Evolutionary conservation across 1,140 invertebrate species (phyloP).

Genomic region (Sycophaga agraensis): DNA sequence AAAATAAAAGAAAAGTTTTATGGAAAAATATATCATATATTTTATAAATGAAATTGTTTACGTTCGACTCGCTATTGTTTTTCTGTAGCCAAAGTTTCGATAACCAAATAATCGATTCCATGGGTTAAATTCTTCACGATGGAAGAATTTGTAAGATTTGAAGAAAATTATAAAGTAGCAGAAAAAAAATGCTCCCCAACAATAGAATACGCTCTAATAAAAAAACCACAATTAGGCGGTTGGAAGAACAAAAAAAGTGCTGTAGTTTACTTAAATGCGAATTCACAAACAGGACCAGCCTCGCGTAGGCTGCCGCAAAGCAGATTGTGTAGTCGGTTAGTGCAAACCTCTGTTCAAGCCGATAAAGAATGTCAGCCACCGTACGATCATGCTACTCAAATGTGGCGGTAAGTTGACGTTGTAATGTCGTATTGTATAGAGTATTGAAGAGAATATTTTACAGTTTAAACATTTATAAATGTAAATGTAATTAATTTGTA

Average conservation of each 20-base stretch:
- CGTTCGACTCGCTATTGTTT: too few species aligned
- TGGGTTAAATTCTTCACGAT: too few species aligned
- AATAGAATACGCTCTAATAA: conserved; percentile 35
- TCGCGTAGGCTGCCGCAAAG: conserved; percentile 55
- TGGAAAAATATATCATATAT: conserved; percentile 11
- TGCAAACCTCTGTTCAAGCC: conserved; percentile 61
- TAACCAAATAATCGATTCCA: too few species aligned
- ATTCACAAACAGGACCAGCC: conserved; percentile 65
- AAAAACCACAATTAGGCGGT: conserved; percentile 67
- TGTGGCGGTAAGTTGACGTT: conserved; percentile 42
- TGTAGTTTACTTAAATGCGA: conserved; percentile 64
- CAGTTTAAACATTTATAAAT: background rate
- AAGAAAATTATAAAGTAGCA: too few species aligned
- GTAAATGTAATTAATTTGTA: background rate
- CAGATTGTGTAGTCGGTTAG: conserved; percentile 59
- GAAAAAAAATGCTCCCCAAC: too few species aligned
- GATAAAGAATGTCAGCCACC: conserved; percentile 49
- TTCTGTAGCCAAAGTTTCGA: too few species aligned
- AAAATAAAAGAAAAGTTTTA: conserved; percentile 13
- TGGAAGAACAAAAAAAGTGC: conserved; percentile 63
- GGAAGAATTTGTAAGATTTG: too few species aligned
- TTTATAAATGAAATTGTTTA: too few species aligned
- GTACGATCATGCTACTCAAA: conserved; percentile 45
- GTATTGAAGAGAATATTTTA: background rate
- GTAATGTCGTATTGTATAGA: background rate